Base-by-base conservation (phyloP, 1,140 invertebrate species). In the Drosophila pallidifrons region DNA sequence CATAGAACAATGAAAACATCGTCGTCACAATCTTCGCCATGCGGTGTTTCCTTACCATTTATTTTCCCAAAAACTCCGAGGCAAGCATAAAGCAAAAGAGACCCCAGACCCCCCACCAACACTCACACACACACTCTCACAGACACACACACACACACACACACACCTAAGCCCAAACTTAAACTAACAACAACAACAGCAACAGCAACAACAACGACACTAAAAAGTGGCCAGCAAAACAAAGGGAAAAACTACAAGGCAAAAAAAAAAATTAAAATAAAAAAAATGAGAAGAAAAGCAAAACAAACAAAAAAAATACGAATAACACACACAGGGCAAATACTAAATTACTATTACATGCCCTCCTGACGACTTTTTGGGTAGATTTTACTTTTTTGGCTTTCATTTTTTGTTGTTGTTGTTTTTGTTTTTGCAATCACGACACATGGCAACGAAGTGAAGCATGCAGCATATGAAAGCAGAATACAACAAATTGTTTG, bases 1-100 rank as follows among this genome's bases (percentile, higher is more conserved):
- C 77, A 86, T 77, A 87, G 81, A 87, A 87, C 83, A 87, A 87
- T 87, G 83, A 87, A 87, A 87, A 87, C 82, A 87, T 87, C 77
- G 83, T 87, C 82, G 83, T 88, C 82, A 87, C 82, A 87, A 87
- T 87, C 82, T 88, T 87, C 82, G 82, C 82, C 82, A 87, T 88
- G 82, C 82, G 82, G 82, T 87, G 82, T 86, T 82, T 79, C 75
- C 83, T 88, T 77, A 76, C 79, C 82, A 86, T 86, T 86, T 86
- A 79, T 87, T 85, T 77, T 54, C 49, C 82, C 15, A 43, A 73
- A 59, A 60, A 61, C 76, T 72, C 55, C 64, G 38, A 38, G 41
- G 20, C 55, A 54, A 60, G 57, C 47, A 74, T 69, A 60, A 69
- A 68, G 46, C 64, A 60, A 74, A 52, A 32, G 65, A 35, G 20